Percentiles rank a stretch among this genome's conserved stretches.
Conservation (phyloP, 1,140 invertebrate species). For the Ephestia elutella region DNA sequence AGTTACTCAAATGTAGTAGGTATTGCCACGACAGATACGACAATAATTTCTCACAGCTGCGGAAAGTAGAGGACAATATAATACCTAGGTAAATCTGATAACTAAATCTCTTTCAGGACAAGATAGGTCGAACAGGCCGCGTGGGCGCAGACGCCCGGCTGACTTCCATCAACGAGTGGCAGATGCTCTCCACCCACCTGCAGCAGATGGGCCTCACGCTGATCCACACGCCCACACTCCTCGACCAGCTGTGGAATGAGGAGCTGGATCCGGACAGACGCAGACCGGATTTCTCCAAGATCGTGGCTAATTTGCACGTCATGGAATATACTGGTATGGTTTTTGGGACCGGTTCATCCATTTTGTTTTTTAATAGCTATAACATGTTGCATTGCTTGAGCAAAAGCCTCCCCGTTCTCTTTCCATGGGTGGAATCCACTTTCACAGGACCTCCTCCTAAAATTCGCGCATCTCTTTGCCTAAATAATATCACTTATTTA, state of each 20-base stretch:
- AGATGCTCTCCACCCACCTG: conserved; percentile 75
- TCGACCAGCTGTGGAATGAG: conserved; percentile 87
- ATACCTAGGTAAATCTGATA: too few relatives aligned
- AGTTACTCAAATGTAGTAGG: too few relatives aligned
- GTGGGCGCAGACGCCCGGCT: conserved; percentile 90
- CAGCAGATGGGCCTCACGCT: conserved; percentile 76
- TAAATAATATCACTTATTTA: too few relatives aligned
- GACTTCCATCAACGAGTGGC: conserved; percentile 79
- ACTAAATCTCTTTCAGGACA: conserved; percentile 55
- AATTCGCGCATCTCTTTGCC: too few relatives aligned
- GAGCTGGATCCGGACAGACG: conserved; percentile 70
- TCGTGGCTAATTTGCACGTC: conserved; percentile 75
- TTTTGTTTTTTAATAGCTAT: conserved; percentile 7
- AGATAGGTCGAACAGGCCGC: conserved; percentile 76
- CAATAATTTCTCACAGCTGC: too few relatives aligned
- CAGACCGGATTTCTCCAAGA: conserved; percentile 52
- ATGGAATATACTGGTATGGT: conserved; percentile 53
- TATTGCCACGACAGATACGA: too few relatives aligned
- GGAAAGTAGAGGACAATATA: too few relatives aligned
- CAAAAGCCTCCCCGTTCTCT: too few relatives aligned
- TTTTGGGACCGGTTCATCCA: too few relatives aligned
- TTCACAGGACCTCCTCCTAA: too few relatives aligned
- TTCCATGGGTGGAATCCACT: too few relatives aligned
- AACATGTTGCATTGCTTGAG: too few relatives aligned
- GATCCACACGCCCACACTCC: conserved; percentile 81